phyloP scores from a whole-genome alignment of 2,113 vertebrate species.

The Ctenodactylus gundi region DNA sequence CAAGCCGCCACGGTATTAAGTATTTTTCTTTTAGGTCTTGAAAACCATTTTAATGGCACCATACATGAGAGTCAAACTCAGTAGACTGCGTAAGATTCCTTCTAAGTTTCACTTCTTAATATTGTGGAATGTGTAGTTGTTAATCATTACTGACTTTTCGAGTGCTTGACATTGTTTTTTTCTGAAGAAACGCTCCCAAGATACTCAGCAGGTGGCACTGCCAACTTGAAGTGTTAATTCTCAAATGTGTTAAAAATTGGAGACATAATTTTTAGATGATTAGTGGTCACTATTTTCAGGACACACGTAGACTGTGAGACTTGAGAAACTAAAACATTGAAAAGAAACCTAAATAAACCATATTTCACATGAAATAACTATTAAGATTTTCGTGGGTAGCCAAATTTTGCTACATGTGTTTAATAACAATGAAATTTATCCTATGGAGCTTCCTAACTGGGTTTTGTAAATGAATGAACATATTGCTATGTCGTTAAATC shows the following conservation, averaged over 20 bases:
- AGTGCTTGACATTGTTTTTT: neutral
- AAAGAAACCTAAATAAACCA: slow-evolving; percentile 13
- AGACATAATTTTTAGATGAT: neutral
- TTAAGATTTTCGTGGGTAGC: neutral
- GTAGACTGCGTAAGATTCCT: neutral
- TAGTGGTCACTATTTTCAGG: neutral
- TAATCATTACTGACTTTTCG: neutral
- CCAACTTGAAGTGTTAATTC: slow-evolving; percentile 41
- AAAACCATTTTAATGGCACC: neutral
- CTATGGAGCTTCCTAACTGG: neutral
- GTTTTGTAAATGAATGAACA: slow-evolving; percentile 12
- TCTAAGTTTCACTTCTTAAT: neutral
- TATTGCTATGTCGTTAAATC: neutral
- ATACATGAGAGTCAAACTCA: neutral
- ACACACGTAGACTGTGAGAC: neutral
- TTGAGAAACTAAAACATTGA: neutral
- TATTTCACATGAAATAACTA: neutral
- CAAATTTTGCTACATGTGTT: neutral
- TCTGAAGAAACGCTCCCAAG: neutral
- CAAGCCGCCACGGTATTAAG: neutral
- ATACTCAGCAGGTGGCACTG: slow-evolving; percentile 82
- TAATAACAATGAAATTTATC: neutral
- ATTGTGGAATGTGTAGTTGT: slow-evolving; percentile 6
- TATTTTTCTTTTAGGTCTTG: neutral
- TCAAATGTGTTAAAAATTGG: neutral